Evolutionary conservation across 2,888 invertebrate genomes (phyloP).

Genomic region (Euzetes globulus): DNA sequence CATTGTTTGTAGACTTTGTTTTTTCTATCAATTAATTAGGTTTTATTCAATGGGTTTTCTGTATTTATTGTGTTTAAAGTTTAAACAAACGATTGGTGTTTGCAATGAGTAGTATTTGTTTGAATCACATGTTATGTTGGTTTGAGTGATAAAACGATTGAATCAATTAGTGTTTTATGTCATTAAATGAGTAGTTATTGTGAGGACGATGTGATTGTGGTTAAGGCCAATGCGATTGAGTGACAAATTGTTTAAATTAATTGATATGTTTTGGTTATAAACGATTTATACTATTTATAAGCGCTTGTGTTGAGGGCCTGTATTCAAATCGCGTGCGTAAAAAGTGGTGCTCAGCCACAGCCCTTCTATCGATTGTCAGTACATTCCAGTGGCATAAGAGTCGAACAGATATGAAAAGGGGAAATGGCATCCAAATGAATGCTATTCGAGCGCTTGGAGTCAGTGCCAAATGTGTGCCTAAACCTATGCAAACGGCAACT

Average conservation of each 20-base stretch:
- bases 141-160: background rate
- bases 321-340: slow-evolving; percentile 23
- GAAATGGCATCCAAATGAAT: slow-evolving; percentile 12
- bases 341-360: slow-evolving; percentile 26
- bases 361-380: slow-evolving; percentile 23
- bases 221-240: too few species aligned
- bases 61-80: too few species aligned
- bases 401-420: background rate
- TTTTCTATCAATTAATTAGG: too few species aligned
- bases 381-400: background rate
- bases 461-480: background rate
- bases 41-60: too few species aligned
- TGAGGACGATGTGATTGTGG: too few species aligned
- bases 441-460: background rate
- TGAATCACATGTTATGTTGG: background rate
- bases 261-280: background rate
- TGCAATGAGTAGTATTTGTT: background rate
- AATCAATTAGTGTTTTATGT: background rate
- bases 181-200: background rate
- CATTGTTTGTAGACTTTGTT: too few species aligned
- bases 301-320: background rate
- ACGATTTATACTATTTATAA: background rate
- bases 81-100: background rate
- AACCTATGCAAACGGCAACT: background rate
- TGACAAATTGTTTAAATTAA: too few species aligned